Evolutionary conservation across 1,140 invertebrate species (phyloP).

Genomic region (Bombus breviceps): DNA sequence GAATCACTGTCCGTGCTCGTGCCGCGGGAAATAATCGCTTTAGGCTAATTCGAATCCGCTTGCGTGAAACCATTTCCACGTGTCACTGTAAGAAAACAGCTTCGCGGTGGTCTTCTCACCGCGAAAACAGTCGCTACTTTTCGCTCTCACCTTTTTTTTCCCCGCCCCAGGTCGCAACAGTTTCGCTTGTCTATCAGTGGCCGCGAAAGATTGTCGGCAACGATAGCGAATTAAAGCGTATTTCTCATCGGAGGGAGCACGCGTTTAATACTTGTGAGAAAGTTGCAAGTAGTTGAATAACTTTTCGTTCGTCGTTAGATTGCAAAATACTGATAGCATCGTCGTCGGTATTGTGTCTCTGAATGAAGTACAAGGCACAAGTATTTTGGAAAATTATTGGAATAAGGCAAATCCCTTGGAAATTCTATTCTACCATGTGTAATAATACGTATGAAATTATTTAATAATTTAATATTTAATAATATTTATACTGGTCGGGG

Average conservation of each 20-base stretch:
- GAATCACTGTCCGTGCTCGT: conserved; percentile 49
- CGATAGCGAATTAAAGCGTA: conserved; percentile 29
- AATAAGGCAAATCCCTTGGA: neutral
- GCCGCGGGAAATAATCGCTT: conserved; percentile 38
- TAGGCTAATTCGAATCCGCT: conserved; percentile 30
- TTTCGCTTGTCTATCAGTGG: conserved; percentile 39
- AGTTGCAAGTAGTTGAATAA: conserved; percentile 12
- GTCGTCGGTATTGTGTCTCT: too few species aligned
- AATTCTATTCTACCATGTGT: too few species aligned
- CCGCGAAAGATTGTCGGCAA: conserved; percentile 8
- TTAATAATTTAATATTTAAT: too few species aligned
- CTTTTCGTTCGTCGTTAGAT: conserved; percentile 3
- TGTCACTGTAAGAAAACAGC: conserved; percentile 31
- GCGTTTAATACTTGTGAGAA: conserved; percentile 48
- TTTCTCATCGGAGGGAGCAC: conserved; percentile 4
- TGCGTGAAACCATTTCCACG: conserved; percentile 61
- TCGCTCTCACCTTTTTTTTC: conserved; percentile 54
- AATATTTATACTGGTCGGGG: too few species aligned
- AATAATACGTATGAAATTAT: too few species aligned
- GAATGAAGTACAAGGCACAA: too few species aligned
- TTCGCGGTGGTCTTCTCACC: conserved; percentile 54
- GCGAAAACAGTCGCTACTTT: conserved; percentile 2
- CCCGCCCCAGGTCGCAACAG: neutral
- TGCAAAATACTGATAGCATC: neutral
- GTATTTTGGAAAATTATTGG: neutral